Evolutionary conservation across 2,113 vertebrate genomes (phyloP).

Genomic region (Manacus vitellinus): DNA sequence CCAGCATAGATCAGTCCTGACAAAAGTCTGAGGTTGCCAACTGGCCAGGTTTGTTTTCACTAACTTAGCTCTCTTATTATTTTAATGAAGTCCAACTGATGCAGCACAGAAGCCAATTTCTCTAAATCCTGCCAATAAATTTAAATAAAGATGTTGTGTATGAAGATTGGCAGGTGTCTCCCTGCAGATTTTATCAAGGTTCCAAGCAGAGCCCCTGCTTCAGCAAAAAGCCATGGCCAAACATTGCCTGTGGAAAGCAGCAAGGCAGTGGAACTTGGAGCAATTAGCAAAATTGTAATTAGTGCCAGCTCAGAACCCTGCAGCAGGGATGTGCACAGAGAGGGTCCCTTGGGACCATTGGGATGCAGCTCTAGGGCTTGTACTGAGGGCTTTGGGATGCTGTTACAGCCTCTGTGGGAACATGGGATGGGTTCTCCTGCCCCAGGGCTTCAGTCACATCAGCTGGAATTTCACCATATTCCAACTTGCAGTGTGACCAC

Average conservation of each 20-base stretch:
- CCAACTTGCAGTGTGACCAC: accelerated
- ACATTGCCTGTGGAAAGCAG: background rate
- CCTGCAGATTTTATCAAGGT: background rate
- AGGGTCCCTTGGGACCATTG: background rate
- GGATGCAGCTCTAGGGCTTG: background rate
- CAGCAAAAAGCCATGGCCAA: conserved; percentile 7
- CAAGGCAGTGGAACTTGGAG: background rate
- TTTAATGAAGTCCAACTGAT: conserved; percentile 64
- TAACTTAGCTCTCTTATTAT: conserved; percentile 54
- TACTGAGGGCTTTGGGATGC: background rate
- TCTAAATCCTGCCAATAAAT: conserved; percentile 47
- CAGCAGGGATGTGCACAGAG: background rate
- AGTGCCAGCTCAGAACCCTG: conserved; percentile 22
- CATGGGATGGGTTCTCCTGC: accelerated
- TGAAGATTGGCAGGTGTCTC: conserved; percentile 54
- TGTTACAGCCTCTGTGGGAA: accelerated
- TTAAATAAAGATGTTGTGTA: conserved; percentile 33
- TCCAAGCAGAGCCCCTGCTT: background rate
- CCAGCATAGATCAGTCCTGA: conserved; percentile 55
- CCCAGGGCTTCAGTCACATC: background rate
- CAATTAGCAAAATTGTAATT: conserved; percentile 37
- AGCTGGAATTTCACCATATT: accelerated
- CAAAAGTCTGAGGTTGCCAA: conserved; percentile 57
- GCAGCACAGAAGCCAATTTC: conserved; percentile 34
- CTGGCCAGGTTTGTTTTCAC: conserved; percentile 56